Percentiles rank a stretch among this genome's conserved stretches.
These are phyloP conservation scores for Podarcis cretensis DNA, from an alignment of 2,113 vertebrate genomes.

Conservation along the genomic window DNA sequence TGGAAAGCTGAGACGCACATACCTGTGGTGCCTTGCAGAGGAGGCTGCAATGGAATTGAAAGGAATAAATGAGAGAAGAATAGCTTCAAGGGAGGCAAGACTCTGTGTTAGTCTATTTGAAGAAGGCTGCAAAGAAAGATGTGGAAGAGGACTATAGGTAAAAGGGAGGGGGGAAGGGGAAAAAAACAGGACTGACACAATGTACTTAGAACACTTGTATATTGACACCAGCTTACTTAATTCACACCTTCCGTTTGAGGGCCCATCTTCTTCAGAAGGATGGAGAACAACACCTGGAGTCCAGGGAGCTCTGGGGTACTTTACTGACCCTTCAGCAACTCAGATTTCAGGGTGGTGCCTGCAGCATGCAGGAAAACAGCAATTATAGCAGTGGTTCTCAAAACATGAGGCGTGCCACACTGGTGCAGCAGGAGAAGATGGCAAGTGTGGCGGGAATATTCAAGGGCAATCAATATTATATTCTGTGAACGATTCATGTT, in stretches of 20 bases:
- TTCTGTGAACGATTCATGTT: too few relatives aligned
- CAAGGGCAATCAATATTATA: too few relatives aligned
- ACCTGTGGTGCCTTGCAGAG: not conserved
- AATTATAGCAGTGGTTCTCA: too few relatives aligned
- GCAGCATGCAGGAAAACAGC: not conserved
- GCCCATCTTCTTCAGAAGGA: not conserved
- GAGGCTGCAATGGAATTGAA: conserved; percentile 43
- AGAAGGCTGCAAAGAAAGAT: conserved; percentile 28
- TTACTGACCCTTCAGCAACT: not conserved
- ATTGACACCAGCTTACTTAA: conserved; percentile 31
- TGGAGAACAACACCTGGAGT: not conserved
- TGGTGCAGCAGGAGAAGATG: too few relatives aligned
- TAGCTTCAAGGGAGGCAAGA: conserved; percentile 48
- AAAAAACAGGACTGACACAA: not conserved
- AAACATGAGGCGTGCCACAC: too few relatives aligned
- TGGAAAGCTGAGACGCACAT: conserved; percentile 23
- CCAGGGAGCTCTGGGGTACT: fast-evolving
- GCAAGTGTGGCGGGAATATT: too few relatives aligned
- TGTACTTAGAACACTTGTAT: not conserved
- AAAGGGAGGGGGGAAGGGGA: not conserved
- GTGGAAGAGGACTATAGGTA: conserved; percentile 6
- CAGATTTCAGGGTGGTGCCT: not conserved
- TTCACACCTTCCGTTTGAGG: conserved; percentile 48
- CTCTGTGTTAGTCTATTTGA: conserved; percentile 27
- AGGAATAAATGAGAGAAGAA: conserved; percentile 58